Base-by-base conservation (phyloP, 2,888 invertebrate species). In the Galerucella calmariensis region DNA sequence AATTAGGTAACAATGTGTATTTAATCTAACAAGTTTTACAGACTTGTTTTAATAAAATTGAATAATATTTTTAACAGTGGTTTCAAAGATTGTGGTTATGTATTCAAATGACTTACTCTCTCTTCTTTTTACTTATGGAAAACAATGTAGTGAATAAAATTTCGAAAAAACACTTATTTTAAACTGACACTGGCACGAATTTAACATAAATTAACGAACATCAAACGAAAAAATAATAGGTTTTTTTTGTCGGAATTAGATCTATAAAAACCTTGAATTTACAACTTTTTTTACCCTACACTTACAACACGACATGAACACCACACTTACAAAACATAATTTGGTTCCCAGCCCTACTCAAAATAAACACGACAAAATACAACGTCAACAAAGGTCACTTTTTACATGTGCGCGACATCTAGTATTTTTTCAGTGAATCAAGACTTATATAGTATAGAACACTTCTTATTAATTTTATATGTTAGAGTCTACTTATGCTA, bases 331-430 rank as follows among this genome's bases (percentile, higher is more conserved):
- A 67, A 56, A 66, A 72, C 41, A 66, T 59, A 59, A 58, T 67
- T 72, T 35, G 16, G 46, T 67, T 66, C 62, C 59, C 70, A 56
- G n/a, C 24, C 72, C 72, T 72, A 72, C 72, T 66, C 72, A 72
- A 72, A 72, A 72, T 72, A 72, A 72, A 72, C 72, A 72, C 48
- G 46, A 72, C 66, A 72, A 59, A 71, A 71, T 66, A 69, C 35
- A 35, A 35, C 72, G 72, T 72, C 72, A 72, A 72, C 72, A 72
- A 72, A 53, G 41, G 20, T 48, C n/a, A 24, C 48, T 27, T 51
- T 63, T 27, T 10, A 41, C 11, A 24, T 12, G 12, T 41, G 24
- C 2, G 59, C 46, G 69, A 20, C 69, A 69, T 69, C 69, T 67
- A 53, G 24, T 51, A 6, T 14, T 10, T 9, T 53, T 11, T 20